Base-by-base conservation (phyloP, 2,888 invertebrate genomes). In the Drosophila kambysellisi region DNA sequence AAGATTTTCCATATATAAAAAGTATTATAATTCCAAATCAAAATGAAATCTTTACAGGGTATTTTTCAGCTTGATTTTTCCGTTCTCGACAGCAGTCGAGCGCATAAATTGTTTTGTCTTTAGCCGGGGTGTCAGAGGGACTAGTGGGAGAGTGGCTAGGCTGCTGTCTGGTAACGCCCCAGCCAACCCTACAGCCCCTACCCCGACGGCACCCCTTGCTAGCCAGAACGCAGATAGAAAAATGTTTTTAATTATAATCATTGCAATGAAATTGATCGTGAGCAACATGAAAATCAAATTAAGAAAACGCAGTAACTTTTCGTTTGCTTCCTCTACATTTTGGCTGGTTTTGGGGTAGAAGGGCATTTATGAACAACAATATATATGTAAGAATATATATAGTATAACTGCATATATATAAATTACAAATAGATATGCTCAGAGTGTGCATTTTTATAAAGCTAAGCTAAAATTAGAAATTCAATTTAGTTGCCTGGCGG, bases 251-350 rank as follows among this genome's bases (percentile, higher is more conserved):
- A 86, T 88, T 88, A 81, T 79, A 78, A 83, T 76, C 89, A 86
- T 86, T 86, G 79, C 65, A 82, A 82, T 83, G 82, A 86, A 86
- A 88, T 86, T 86, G 83, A 86, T 85, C 85, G 85, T 85, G 81
- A 85, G 83, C 66, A 79, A 75, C 81, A 88, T 87, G 78, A 86
- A 86, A 86, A 89, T 80, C 67, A 89, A 89, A 86, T 89, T 87
- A 83, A 65, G 70, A 72, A 86, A 85, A 76, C 60, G 56, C 74
- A 73, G 59, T 51, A 78, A 57, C 73, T 65, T 61, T 56, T 17
- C 51, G 52, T n/a, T 60, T 3, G 30, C 35, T 32, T 52, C 30
- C 39, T 48, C 15, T 46, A 1, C 25, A 15, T 25, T 15, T 25
- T 46, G 41, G 15, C 15, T 32, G 46, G 58, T 33, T 39, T 2